These are phyloP conservation scores for Drosophila tani DNA, from an alignment of 1,140 invertebrate species.

Conservation along the genomic window DNA sequence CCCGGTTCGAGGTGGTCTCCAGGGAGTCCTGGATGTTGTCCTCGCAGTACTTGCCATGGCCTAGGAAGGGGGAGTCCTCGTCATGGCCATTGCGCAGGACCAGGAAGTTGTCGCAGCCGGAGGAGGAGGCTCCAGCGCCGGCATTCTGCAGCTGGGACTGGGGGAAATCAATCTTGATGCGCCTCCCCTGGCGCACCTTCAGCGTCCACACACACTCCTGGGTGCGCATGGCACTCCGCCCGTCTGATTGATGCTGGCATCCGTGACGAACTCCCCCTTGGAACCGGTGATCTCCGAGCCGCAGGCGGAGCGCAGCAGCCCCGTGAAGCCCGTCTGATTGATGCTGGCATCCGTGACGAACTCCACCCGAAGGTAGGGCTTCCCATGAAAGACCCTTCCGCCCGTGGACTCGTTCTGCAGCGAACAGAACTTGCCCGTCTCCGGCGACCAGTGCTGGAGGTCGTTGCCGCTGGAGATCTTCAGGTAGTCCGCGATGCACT, in stretches of 20 bases:
- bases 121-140: neutral
- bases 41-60: constrained; percentile 91
- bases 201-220: constrained; percentile 89
- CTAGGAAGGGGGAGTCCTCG: constrained; percentile 90
- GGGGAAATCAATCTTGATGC: constrained; percentile 62
- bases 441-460: constrained; percentile 85
- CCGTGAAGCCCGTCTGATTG: constrained; percentile 88
- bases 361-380: constrained; percentile 83
- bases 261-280: constrained; percentile 84
- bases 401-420: constrained; percentile 4
- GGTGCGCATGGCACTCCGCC: fast-evolving
- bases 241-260: too few species aligned
- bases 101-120: constrained; percentile 86
- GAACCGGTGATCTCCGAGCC: constrained; percentile 86
- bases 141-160: constrained; percentile 43
- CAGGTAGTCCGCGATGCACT: constrained; percentile 88
- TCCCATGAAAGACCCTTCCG: constrained; percentile 38
- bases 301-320: constrained; percentile 86
- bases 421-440: constrained; percentile 64
- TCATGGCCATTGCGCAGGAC: constrained; percentile 91
- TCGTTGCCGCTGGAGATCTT: constrained; percentile 86
- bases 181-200: constrained; percentile 88
- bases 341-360: constrained; percentile 85
- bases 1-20: constrained; percentile 89
- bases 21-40: constrained; percentile 85